Base-by-base conservation (phyloP, 2,113 vertebrate species). In the Zingel zingel region DNA sequence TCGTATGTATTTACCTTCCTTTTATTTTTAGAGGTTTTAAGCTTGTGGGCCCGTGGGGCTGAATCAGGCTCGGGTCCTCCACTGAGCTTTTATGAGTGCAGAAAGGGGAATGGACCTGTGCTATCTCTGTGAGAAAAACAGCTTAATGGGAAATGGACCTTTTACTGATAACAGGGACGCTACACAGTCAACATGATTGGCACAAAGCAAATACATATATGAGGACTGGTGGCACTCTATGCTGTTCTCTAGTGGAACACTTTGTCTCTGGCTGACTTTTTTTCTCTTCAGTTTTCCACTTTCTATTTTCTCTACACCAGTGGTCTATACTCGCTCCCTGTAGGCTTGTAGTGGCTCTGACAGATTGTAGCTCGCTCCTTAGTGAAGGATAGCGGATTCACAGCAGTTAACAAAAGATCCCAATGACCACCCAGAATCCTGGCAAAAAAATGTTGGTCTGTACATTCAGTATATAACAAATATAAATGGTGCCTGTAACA, bases 21-120 rank as follows among this genome's bases (percentile, higher is more conserved):
- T 54, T 75, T 43, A 30, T 8, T 39, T 11, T 15, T 57, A 77
- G 11, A 76, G 14, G 9, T 39, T 50, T 81, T 56, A 14, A 70
- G 36, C 45, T 47, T 0, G 1, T 19, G 3, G 9, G 23, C 19
- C 51, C 0, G 1, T 8, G 16, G 47, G 25, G 59, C 71, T 74
- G 33, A 48, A 33, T 66, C 68, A 12, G 45, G 66, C 15, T 69
- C 1, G 1, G 57, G 36, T 18, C 68, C 33, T 65, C 12, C 3
- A 21, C 45, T 23, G 51, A 39, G 23, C 43, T 21, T 27, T 14
- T 30, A 45, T 53, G 30, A 67, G 19, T 5, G 36, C 47, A 27
- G 59, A 36, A 11, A 6, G 48, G 50, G 57, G 27, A 50, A 69
- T 33, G 65, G 50, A 70, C 27, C 48, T 14, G 25, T 30, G 21